Conservation (phyloP, 2,113 vertebrate genomes). For the Protobothrops mucrosquamatus region DNA sequence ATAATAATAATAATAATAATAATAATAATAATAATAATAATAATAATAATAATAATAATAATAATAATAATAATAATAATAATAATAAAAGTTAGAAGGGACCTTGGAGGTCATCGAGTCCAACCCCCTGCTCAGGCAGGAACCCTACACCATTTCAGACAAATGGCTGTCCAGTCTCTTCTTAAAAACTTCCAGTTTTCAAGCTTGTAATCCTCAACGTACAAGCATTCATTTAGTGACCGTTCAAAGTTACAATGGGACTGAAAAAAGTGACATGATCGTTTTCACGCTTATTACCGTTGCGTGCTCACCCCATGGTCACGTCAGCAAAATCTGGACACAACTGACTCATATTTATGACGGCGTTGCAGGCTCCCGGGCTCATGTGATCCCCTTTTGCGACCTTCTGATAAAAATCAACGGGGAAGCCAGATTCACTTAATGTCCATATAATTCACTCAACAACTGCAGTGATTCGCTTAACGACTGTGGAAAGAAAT, state of each 20-base stretch:
- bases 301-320: background rate
- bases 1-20: too few species aligned
- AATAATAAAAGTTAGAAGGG: too few species aligned
- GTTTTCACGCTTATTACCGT: too few species aligned
- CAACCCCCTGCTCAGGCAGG: too few species aligned
- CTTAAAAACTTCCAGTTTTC: background rate
- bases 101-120: too few species aligned
- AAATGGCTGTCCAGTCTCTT: too few species aligned
- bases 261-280: background rate
- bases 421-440: background rate
- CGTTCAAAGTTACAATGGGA: background rate
- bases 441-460: background rate
- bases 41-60: too few species aligned
- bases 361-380: background rate
- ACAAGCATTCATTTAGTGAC: background rate
- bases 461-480: background rate
- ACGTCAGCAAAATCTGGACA: background rate
- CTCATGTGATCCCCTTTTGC: background rate
- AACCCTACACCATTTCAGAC: too few species aligned
- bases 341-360: background rate
- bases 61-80: too few species aligned
- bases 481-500: background rate
- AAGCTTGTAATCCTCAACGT: background rate
- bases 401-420: background rate
- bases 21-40: too few species aligned